Evolutionary conservation across 2,888 invertebrate genomes (phyloP).

Genomic region (Gerris lacustris): DNA sequence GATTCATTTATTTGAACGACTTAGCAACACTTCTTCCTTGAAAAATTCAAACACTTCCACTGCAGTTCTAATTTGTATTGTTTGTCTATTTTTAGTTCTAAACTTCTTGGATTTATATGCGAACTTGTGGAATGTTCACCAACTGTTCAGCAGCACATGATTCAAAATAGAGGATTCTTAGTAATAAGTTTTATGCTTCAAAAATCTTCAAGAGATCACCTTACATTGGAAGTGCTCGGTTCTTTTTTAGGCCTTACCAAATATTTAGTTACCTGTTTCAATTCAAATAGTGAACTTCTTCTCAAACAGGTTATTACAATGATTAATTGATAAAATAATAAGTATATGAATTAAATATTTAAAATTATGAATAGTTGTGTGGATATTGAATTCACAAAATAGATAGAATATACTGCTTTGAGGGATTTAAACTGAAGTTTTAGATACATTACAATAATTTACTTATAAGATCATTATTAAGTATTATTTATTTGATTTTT

Average conservation of each 20-base stretch:
- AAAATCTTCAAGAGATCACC: slow-evolving; percentile 80
- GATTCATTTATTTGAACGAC: too few relatives aligned
- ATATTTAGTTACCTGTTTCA: slow-evolving; percentile 83
- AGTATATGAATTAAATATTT: slow-evolving; percentile 31
- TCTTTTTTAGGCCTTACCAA: slow-evolving; percentile 84
- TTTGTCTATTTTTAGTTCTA: slow-evolving; percentile 54
- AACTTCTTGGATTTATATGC: slow-evolving; percentile 91
- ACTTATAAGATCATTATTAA: too few relatives aligned
- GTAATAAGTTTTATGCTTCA: slow-evolving; percentile 96
- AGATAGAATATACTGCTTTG: too few relatives aligned
- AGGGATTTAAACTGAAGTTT: too few relatives aligned
- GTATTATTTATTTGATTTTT: too few relatives aligned
- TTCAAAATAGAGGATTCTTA: slow-evolving; percentile 95
- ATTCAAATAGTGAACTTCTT: slow-evolving; percentile 80
- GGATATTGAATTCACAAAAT: too few relatives aligned
- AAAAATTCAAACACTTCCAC: too few relatives aligned
- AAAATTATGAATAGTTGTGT: background rate
- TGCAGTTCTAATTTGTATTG: too few relatives aligned
- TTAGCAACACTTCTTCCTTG: too few relatives aligned
- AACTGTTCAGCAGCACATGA: slow-evolving; percentile 98
- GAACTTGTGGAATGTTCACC: slow-evolving; percentile 93
- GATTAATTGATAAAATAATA: too few relatives aligned
- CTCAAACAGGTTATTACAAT: slow-evolving; percentile 66
- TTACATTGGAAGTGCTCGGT: slow-evolving; percentile 84
- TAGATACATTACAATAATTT: too few relatives aligned